Base-by-base conservation (phyloP, 1,140 invertebrate genomes). In the Zophobas morio region DNA sequence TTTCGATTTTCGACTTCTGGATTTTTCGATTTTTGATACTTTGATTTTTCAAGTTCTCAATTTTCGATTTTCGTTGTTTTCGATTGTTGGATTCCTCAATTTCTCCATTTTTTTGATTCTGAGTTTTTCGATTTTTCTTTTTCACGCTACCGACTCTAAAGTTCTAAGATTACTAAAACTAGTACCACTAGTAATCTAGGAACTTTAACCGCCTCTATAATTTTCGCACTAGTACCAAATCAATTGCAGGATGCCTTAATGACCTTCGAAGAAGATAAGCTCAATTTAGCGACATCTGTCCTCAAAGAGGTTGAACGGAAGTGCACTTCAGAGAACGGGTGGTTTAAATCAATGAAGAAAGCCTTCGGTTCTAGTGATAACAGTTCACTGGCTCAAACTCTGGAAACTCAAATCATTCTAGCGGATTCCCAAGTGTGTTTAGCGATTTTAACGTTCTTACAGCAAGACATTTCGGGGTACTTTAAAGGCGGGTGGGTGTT, bases 401-500 rank as follows among this genome's bases (percentile, higher is more conserved):
- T 94, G 60, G 92, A 93, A 83, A 87, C 90, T 8, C 92, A 93
- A 83, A 91, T 94, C 6, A 90, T 93, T 32, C 84, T 93, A 34
- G 92, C 93, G 0, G 93, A 94, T 84, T 90, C 90, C 56, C 89
- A 93, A 83, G 89, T 81, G 4, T 82, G 78, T 71, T 46, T 82
- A 5, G 84, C 81, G 34, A 84, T 82, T 53, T 76, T 84, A 51
- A 84, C 80, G 5, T 82, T 84, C 56, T 73, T 84, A 33, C 83
- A 83, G 53, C 91, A 92, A 1, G 92, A 94, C 83, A 86, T 93
- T 4, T 88, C 89, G 0, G 90, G 92, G 47, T 93, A 92, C 81
- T 89, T 94, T 8, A 91, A 91, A 78, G 93, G 91, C 5, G 93
- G 92, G 2, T 94, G 93, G 92, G 89, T 91, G 76, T 85, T 94